Conservation (phyloP, 2,113 vertebrate genomes). For the Nothocercus julius region DNA sequence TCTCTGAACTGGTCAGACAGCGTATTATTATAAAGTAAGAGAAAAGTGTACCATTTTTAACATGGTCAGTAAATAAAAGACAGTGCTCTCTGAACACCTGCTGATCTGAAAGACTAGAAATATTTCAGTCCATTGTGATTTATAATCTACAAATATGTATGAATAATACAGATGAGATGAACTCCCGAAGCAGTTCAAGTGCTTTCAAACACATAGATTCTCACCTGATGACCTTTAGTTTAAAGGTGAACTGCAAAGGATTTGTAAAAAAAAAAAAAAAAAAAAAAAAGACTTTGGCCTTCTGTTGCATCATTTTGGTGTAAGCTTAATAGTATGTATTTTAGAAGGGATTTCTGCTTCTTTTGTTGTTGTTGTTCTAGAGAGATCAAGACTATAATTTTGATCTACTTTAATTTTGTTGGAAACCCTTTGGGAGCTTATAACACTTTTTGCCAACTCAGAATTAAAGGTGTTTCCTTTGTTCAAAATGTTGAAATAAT, state of each 20-base stretch:
- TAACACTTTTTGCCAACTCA: neutral
- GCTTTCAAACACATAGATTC: conserved; percentile 33
- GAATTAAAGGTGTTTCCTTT: neutral
- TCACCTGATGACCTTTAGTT: conserved; percentile 57
- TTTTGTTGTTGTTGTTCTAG: neutral
- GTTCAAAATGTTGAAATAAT: neutral
- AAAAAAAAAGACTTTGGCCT: neutral
- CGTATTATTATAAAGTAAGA: conserved; percentile 72
- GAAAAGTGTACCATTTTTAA: conserved; percentile 53
- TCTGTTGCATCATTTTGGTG: neutral
- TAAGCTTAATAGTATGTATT: neutral
- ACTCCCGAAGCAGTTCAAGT: conserved; percentile 45
- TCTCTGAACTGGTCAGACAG: conserved; percentile 72
- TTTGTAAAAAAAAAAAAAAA: conserved; percentile 25
- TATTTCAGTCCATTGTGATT: conserved; percentile 67
- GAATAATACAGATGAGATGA: conserved; percentile 58
- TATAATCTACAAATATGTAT: conserved; percentile 60
- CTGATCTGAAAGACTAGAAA: conserved; percentile 66
- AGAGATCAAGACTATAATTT: neutral
- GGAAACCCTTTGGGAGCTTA: neutral
- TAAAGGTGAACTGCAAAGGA: conserved; percentile 69
- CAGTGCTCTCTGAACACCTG: conserved; percentile 52
- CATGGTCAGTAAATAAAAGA: conserved; percentile 75
- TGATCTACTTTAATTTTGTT: neutral
- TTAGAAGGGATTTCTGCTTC: neutral